phyloP scores from a whole-genome alignment of 2,113 vertebrate genomes.

The Atlantisia rogersi region DNA sequence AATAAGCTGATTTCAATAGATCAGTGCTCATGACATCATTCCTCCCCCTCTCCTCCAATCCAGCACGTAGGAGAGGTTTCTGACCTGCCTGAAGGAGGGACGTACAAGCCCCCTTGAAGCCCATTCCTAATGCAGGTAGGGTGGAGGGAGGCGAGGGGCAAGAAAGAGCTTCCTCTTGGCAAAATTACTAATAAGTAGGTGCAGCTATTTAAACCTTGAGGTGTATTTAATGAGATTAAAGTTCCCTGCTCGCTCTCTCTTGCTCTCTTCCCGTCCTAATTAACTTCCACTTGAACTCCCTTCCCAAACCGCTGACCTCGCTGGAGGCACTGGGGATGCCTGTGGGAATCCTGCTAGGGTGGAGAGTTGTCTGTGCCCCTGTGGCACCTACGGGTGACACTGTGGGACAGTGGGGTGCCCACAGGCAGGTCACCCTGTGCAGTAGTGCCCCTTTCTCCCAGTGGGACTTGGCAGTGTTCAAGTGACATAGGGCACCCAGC shows the following conservation, averaged over 20 bases:
- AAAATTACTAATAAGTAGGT: not conserved
- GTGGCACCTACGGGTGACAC: not conserved
- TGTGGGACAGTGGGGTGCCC: not conserved
- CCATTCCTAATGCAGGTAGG: not conserved
- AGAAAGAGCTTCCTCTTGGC: not conserved
- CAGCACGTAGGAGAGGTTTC: not conserved
- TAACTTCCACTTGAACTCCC: not conserved
- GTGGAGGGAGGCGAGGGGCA: not conserved
- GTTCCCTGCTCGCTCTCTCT: not conserved
- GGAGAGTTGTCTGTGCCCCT: not conserved
- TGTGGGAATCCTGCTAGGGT: accelerated
- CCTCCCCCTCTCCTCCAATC: not conserved
- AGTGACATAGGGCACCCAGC: too few relatives aligned
- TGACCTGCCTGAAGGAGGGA: not conserved
- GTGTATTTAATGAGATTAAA: constrained; percentile 60
- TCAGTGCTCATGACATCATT: not conserved
- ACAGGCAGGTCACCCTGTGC: accelerated
- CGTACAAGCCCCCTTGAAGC: not conserved
- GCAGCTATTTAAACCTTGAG: not conserved
- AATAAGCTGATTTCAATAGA: not conserved
- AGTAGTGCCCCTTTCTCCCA: not conserved
- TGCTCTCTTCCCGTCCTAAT: not conserved
- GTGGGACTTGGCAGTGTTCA: accelerated
- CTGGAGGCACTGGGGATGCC: accelerated
- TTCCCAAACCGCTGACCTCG: accelerated